These are phyloP conservation scores for Chrysomela aeneicollis DNA, from an alignment of 2,888 invertebrate genomes.

Conservation along the genomic window DNA sequence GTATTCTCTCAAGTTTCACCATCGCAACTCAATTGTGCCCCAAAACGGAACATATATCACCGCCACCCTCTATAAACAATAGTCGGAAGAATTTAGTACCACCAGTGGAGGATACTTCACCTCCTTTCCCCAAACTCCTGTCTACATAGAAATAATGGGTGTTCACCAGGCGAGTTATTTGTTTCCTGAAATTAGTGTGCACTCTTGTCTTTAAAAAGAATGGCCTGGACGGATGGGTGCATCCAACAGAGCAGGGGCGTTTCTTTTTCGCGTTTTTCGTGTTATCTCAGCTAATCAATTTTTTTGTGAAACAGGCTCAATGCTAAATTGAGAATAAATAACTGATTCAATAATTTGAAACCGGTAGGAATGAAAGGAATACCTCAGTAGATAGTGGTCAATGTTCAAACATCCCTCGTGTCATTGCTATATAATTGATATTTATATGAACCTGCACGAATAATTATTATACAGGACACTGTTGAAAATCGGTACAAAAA, in stretches of 20 bases:
- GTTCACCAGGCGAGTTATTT: constrained; percentile 47
- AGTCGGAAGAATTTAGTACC: background rate
- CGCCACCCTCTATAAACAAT: background rate
- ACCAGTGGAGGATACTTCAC: background rate
- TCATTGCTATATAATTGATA: too few relatives aligned
- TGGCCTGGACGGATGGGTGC: constrained; percentile 26
- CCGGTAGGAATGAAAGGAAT: too few relatives aligned
- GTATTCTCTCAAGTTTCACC: background rate
- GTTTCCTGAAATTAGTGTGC: constrained; percentile 47
- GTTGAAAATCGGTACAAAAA: too few relatives aligned
- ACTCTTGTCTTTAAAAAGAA: constrained; percentile 47
- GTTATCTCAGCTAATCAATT: too few relatives aligned
- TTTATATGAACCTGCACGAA: too few relatives aligned
- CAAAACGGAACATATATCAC: background rate
- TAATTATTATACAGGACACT: too few relatives aligned
- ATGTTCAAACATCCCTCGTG: too few relatives aligned
- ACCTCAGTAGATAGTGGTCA: too few relatives aligned
- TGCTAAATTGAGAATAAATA: too few relatives aligned
- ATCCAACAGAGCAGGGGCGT: background rate
- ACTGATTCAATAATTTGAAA: too few relatives aligned
- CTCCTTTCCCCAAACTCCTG: constrained; percentile 27
- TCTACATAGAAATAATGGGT: constrained; percentile 46
- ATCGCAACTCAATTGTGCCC: background rate
- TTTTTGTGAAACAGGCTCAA: too few relatives aligned
- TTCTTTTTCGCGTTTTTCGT: too few relatives aligned